Conservation (phyloP, 2,113 vertebrate species). For the Oxyura jamaicensis region DNA sequence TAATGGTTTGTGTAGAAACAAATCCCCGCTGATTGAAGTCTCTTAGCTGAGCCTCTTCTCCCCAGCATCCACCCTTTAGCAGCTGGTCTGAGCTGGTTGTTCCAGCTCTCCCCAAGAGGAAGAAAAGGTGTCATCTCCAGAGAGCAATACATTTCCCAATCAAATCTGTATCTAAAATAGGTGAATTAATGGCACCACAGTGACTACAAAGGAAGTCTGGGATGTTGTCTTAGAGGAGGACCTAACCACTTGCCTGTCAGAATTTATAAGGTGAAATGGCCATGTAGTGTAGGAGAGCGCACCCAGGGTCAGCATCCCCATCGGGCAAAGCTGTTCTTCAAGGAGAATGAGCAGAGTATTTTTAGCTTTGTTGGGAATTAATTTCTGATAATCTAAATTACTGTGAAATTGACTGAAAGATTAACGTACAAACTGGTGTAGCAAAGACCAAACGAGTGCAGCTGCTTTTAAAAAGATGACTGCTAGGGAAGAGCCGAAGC, state of each 20-base stretch:
- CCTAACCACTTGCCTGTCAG: neutral
- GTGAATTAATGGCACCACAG: neutral
- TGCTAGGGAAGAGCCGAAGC: neutral
- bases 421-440: neutral
- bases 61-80: neutral
- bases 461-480: neutral
- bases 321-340: neutral
- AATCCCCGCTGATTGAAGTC: neutral
- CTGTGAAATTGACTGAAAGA: neutral
- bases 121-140: neutral
- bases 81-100: neutral
- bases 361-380: conserved; percentile 12
- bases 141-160: neutral
- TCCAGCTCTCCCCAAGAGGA: neutral
- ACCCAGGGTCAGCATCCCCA: neutral
- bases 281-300: neutral
- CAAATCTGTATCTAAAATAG: neutral
- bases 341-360: neutral
- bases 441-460: neutral
- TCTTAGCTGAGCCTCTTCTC: neutral
- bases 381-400: conserved; percentile 29
- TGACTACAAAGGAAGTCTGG: neutral
- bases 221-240: neutral
- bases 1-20: neutral
- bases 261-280: neutral